Evolutionary conservation across 2,888 invertebrate genomes (phyloP).

Genomic region (Minunthozetes semirufus): DNA sequence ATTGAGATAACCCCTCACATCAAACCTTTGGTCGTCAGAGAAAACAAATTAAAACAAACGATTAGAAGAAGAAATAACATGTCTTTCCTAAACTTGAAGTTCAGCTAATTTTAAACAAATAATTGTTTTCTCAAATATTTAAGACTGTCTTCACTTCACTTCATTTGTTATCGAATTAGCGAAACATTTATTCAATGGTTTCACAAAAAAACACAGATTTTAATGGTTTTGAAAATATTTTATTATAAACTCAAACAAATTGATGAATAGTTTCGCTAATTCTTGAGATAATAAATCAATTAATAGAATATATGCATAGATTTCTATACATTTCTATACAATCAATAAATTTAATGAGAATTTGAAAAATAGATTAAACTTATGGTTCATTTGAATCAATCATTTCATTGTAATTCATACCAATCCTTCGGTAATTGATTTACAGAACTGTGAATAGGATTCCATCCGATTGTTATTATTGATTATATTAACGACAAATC

Average conservation of each 20-base stretch:
- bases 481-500: constrained; percentile 7
- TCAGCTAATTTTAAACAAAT: background rate
- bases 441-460: constrained; percentile 9
- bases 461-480: constrained; percentile 23
- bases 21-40: constrained; percentile 63
- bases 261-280: constrained; percentile 15
- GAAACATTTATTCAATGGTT: background rate
- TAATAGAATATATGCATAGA: background rate
- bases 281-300: background rate
- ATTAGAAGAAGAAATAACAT: background rate
- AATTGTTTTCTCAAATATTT: background rate
- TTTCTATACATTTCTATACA: background rate
- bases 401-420: constrained; percentile 28
- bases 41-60: background rate
- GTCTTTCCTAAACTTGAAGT: background rate
- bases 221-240: background rate
- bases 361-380: constrained; percentile 2
- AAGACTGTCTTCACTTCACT: constrained; percentile 12
- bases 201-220: background rate
- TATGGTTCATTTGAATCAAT: constrained; percentile 18
- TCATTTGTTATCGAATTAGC: constrained; percentile 6
- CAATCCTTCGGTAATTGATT: constrained; percentile 27
- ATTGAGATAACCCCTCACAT: constrained; percentile 82
- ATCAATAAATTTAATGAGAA: background rate
- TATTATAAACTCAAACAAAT: background rate